Evolutionary conservation across 2,888 invertebrate species (phyloP).

Genomic region (Phalera bucephala): DNA sequence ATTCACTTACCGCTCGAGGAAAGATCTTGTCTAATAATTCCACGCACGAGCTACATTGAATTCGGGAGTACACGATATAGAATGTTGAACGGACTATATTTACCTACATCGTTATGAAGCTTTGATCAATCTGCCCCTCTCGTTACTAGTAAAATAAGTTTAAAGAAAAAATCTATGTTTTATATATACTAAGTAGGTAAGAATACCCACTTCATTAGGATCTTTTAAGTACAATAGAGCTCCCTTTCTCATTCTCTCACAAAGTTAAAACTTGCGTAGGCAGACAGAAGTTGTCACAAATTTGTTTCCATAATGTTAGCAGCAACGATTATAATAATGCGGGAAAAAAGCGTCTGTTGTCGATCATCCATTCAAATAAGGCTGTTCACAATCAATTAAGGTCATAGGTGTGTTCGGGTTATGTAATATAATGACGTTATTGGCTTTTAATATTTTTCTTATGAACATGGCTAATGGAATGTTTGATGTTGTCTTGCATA

Average conservation of each 20-base stretch:
- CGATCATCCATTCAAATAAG: not conserved
- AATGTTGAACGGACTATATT: too few species aligned
- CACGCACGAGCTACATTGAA: too few species aligned
- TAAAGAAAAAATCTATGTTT: too few species aligned
- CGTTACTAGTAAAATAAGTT: too few species aligned
- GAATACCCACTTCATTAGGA: not conserved
- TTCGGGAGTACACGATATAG: too few species aligned
- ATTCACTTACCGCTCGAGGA: too few species aligned
- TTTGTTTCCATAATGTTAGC: not conserved
- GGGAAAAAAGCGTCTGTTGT: not conserved
- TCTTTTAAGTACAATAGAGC: not conserved
- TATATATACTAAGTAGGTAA: too few species aligned
- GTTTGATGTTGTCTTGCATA: not conserved
- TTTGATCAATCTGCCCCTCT: too few species aligned
- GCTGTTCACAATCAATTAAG: not conserved
- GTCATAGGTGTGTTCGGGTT: too few species aligned
- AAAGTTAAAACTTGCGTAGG: not conserved
- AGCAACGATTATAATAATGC: not conserved
- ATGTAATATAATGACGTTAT: not conserved
- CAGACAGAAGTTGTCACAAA: not conserved
- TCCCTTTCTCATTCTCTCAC: not conserved
- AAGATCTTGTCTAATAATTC: too few species aligned
- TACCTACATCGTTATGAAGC: too few species aligned
- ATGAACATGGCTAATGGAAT: not conserved
- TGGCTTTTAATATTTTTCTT: not conserved